These are phyloP conservation scores for Tachypleus tridentatus DNA, from an alignment of 1,140 invertebrate genomes.

Conservation along the genomic window DNA sequence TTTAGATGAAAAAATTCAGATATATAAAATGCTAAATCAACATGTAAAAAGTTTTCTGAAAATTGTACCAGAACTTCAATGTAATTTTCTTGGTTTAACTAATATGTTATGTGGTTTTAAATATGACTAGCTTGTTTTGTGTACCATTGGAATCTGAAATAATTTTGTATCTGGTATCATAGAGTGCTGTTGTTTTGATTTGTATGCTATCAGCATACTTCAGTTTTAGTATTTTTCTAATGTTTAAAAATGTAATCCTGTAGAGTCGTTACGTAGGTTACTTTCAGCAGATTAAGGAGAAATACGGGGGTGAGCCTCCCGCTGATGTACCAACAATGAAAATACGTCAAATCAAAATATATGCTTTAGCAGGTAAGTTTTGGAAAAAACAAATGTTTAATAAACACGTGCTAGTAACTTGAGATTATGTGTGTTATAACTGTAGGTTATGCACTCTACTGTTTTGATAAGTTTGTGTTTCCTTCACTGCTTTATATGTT, in stretches of 20 bases:
- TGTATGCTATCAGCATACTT: not conserved
- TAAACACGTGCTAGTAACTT: too few species aligned
- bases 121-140: not conserved
- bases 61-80: not conserved
- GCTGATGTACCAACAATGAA: slow-evolving; percentile 30
- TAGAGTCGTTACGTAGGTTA: slow-evolving; percentile 45
- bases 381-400: too few species aligned
- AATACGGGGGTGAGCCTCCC: slow-evolving; percentile 34
- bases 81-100: not conserved
- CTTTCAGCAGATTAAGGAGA: slow-evolving; percentile 39
- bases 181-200: not conserved
- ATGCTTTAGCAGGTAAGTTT: slow-evolving; percentile 31
- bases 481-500: too few species aligned
- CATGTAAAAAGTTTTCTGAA: too few species aligned
- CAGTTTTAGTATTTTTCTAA: not conserved
- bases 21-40: too few species aligned
- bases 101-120: not conserved
- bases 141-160: not conserved
- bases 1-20: too few species aligned
- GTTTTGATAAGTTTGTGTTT: too few species aligned
- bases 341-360: slow-evolving; percentile 33
- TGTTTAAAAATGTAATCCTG: slow-evolving; percentile 15
- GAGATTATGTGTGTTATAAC: too few species aligned
- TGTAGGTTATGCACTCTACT: too few species aligned
- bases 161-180: not conserved